Evolutionary conservation across 1,140 invertebrate genomes (phyloP).

Genomic region (Thereuonema tuberculata): DNA sequence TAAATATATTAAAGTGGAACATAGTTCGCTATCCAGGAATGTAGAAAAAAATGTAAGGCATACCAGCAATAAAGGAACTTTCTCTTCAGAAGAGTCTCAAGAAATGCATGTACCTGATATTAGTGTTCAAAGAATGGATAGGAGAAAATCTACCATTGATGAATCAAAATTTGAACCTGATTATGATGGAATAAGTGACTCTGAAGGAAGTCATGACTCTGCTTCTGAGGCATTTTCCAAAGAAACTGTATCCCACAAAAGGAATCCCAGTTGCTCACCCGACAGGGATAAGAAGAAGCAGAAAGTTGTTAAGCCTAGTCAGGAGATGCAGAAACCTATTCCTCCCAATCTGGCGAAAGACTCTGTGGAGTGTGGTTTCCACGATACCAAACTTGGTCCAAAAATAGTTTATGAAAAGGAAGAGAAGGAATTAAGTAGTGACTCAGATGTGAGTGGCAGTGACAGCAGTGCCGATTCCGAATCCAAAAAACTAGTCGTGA

Average conservation of each 20-base stretch:
- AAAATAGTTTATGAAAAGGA: neutral
- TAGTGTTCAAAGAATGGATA: conserved; percentile 28
- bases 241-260: too few species aligned
- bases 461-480: neutral
- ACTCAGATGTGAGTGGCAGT: neutral
- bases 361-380: too few species aligned
- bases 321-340: too few species aligned
- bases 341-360: too few species aligned
- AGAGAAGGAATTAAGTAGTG: neutral
- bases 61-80: too few species aligned
- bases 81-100: too few species aligned
- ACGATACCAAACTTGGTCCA: too few species aligned
- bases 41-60: too few species aligned
- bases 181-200: conserved; percentile 38
- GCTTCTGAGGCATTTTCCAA: too few species aligned
- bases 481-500: neutral
- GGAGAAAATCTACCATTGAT: conserved; percentile 48
- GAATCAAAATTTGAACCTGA: conserved; percentile 58
- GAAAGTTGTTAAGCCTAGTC: neutral
- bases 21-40: too few species aligned
- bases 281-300: neutral
- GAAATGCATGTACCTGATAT: too few species aligned
- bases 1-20: too few species aligned
- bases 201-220: neutral
- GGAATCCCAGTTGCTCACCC: neutral